Evolutionary conservation across 2,113 vertebrate genomes (phyloP), one percentile per base, ranked within the genome.

Genomic region (Pampusana beccarii): DNA sequence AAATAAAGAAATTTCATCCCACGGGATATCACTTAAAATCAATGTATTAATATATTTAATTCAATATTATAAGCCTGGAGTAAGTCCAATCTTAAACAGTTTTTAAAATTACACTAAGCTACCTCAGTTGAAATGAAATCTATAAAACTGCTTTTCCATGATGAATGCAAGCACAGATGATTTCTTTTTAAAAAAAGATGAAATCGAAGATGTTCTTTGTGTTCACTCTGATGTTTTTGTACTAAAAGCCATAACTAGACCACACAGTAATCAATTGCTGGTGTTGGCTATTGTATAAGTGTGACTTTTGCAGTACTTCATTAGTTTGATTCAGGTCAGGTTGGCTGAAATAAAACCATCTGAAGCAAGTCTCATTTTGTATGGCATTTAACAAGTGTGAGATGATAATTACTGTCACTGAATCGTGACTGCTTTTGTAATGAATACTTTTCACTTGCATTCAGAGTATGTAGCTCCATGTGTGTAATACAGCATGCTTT

Each of bases 391-490:
- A 42, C 80, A 80, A 86, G 34, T 53, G 20, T 3, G 2, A 90
- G 86, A 38, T 84, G 90, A 34, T 90, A 93, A 93, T 88, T 95
- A 83, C 80, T 96, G 60, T 54, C 72, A 33, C 80, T 71, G 88
- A 80, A 74, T 80, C 88, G 48, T 83, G 90, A 78, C 90, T 83
- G 61, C 90, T 90, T 78, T 90, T 90, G 82, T 88, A 84, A 92
- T 66, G 72, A 94, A 78, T 33, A 20, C 94, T 88, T 88, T 62
- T 71, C 6, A 2, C 82, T 61, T 11, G 62, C 1, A 1, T 70
- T 62, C 46, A 11, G 73, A 34, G 26, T 14, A 5, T 11, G 65
- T 14, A 46, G 61, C 77, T 87, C 44, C 16, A 20, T 29, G 42
- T 60, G 51, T 66, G 67, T 64, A 62, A 83, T 51, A 74, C 64